Base-by-base conservation (phyloP, 2,888 invertebrate genomes). In the Drosophila anceps region DNA sequence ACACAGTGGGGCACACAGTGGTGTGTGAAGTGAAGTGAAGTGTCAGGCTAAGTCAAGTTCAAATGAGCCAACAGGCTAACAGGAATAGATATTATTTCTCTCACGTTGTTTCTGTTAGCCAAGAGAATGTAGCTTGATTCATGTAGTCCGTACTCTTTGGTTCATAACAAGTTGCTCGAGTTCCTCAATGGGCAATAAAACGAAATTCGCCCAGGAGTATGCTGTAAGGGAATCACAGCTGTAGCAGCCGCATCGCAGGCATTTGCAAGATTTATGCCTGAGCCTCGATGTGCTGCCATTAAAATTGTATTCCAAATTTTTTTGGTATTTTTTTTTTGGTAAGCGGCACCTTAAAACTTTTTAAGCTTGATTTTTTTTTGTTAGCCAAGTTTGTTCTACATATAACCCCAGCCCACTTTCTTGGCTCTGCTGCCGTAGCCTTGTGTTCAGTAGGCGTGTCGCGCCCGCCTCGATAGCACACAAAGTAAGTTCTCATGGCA, bases 231-330 rank as follows among this genome's bases (percentile, higher is more conserved):
- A 69, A 73, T 81, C 81, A 59, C 61, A 66, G 66, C 71, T 65
- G 58, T 27, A 59, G 64, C 55, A 33, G 61, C n/a, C 31, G 35
- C 53, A 54, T 27, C 44, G 44, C 35, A 64, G 64, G 72, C 44
- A 76, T 76, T 48, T 35, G 46, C 31, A 60, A 77, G 82, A 87
- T 84, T 84, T 88, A 81, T 81, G 66, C 68, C 39, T 48, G 27
- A 53, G 61, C 51, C 64, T 29, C 60, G 53, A 46, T 44, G 54
- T 24, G 48, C 20, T 35, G 51, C 54, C 76, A 72, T 74, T 84
- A 70, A 86, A 84, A 76, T 68, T 81, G 75, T 77, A 67, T 82
- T 75, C 71, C 57, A 72, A 62, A 69, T 39, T 54, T 29, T 53
- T 33, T 35, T 35, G 8, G 5, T 50, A 18, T 18, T 33, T 20